Conservation (phyloP, 2,888 invertebrate species). For the Pardosa pseudoannulata region DNA sequence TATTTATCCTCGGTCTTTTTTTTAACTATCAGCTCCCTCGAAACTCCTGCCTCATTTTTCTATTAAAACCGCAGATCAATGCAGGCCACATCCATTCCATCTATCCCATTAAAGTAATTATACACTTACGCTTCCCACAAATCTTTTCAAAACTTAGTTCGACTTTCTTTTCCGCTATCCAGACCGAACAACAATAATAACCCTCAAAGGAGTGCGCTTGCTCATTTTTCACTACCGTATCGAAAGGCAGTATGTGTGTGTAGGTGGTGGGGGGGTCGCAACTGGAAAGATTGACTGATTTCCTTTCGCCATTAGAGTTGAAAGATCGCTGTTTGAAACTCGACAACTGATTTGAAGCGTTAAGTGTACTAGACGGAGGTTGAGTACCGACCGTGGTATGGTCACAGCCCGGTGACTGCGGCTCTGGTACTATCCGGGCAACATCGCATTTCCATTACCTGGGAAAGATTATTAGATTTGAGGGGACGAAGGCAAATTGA, state of each 20-base stretch:
- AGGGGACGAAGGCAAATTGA: slow-evolving; percentile 22
- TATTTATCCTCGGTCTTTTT: neutral
- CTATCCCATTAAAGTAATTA: slow-evolving; percentile 7
- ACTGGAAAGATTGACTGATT: slow-evolving; percentile 33
- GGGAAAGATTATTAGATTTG: slow-evolving; percentile 53
- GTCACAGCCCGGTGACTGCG: slow-evolving; percentile 46
- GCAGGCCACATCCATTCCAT: neutral
- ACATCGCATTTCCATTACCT: slow-evolving; percentile 70
- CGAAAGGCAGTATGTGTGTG: neutral
- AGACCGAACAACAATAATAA: slow-evolving; percentile 14
- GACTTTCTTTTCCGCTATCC: neutral
- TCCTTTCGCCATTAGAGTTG: slow-evolving; percentile 28
- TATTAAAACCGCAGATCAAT: slow-evolving; percentile 13
- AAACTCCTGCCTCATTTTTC: slow-evolving; percentile 14
- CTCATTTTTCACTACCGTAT: slow-evolving; percentile 15
- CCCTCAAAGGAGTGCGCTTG: neutral
- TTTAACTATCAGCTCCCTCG: neutral
- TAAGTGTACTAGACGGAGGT: slow-evolving; percentile 21
- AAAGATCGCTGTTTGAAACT: slow-evolving; percentile 37
- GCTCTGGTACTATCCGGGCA: slow-evolving; percentile 44
- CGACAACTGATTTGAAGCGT: slow-evolving; percentile 54
- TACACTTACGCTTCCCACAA: slow-evolving; percentile 13
- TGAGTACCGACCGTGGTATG: neutral
- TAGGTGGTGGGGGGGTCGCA: neutral
- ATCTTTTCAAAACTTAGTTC: slow-evolving; percentile 6